Evolutionary conservation across 1,140 invertebrate genomes (phyloP), one percentile per base, ranked within the genome.

Genomic region (Tenebrio molitor): DNA sequence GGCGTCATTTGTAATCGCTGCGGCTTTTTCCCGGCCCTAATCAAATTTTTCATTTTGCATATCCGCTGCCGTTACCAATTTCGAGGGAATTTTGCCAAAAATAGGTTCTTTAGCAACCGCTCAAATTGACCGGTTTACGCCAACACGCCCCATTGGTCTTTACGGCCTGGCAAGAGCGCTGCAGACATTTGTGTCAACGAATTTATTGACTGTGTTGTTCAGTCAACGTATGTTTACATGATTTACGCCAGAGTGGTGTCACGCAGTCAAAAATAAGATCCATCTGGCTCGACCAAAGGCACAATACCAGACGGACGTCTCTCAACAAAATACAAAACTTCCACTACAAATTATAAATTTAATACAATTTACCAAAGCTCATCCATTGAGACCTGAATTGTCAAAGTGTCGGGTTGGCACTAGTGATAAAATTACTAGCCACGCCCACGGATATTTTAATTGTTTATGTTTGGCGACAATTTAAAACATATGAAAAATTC

Each of bases 1-100:
- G 64, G 64, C 64, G 25, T 34, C 34, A 66, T 66, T 66, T 66
- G 5, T 15, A 66, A 66, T 65, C 34, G n/a, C 10, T 21, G 10
- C 21, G 0, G 19, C 12, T 58, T 58, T 58, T 58, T 58, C 3
- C 12, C 2, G 3, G 6, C 36, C 4, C 4, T 33, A 33, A 33
- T 33, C n/a, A 39, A 39, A 39, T 12, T 39, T 39, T n/a, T 29
- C 25, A 8, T 29, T 39, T 39, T 39, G 36, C 36, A 39, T 33
- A 10, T n/a, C 25, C 25, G 8, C 8, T 29, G 25, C 8, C 8
- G n/a, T n/a, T n/a, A n/a, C n/a, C n/a, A n/a, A n/a, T n/a, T n/a
- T n/a, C n/a, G n/a, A n/a, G 29, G 10, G 29, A 33, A 33, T 33
- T 33, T 33, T 33, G 17, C 16, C 44, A 17, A n/a, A 50, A 50